Evolutionary conservation across 2,888 invertebrate genomes (phyloP).

Genomic region (Tenthredo mesomela): DNA sequence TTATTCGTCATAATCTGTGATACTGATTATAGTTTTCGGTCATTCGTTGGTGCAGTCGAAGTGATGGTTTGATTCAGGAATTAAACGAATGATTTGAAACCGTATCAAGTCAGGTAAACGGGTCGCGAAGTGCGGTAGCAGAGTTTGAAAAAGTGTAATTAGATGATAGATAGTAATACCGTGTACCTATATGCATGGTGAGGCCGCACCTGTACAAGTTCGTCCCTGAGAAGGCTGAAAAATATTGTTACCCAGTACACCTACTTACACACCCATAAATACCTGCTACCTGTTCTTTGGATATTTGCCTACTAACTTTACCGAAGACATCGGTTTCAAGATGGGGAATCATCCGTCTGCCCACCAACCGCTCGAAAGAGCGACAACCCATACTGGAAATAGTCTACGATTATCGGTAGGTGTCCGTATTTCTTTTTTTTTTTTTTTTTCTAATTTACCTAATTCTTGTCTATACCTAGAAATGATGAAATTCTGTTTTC

Average conservation of each 20-base stretch:
- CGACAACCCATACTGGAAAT: slow-evolving; percentile 75
- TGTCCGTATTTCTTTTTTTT: slow-evolving; percentile 42
- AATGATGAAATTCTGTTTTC: too few relatives aligned
- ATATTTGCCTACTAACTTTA: slow-evolving; percentile 46
- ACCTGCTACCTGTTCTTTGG: slow-evolving; percentile 48
- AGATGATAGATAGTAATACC: background rate
- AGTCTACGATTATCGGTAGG: slow-evolving; percentile 76
- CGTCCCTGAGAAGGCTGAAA: slow-evolving; percentile 46
- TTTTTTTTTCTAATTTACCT: too few relatives aligned
- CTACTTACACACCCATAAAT: slow-evolving; percentile 38
- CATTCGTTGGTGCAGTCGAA: background rate
- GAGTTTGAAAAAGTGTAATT: background rate
- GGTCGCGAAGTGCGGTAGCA: background rate
- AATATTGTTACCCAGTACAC: slow-evolving; percentile 31
- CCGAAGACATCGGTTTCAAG: slow-evolving; percentile 62
- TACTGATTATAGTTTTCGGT: background rate
- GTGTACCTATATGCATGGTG: background rate
- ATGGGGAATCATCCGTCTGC: slow-evolving; percentile 94
- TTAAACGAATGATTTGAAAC: background rate
- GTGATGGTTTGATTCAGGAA: background rate
- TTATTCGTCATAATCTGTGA: background rate
- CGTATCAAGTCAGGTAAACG: background rate
- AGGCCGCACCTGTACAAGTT: slow-evolving; percentile 47
- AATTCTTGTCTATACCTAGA: too few relatives aligned
- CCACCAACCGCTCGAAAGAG: slow-evolving; percentile 90